Base-by-base conservation (phyloP, 2,113 vertebrate species). In the Dendropsophus ebraccatus region DNA sequence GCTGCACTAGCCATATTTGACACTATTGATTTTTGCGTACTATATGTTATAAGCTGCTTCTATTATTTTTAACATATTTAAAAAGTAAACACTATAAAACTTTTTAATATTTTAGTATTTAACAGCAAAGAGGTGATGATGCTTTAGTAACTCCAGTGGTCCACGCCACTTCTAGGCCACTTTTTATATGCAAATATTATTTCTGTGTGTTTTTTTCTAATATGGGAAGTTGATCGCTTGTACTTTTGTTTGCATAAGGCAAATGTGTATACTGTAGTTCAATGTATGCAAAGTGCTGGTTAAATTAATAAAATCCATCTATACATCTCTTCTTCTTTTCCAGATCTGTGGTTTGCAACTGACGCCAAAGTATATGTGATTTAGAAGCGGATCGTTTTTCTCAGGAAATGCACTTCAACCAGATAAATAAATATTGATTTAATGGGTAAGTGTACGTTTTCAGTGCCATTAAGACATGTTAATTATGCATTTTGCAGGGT, bases 381-480 rank as follows among this genome's bases (percentile, higher is more conserved):
- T 88, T 54, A 67, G 77, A 72, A 77, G 60, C 79, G 35, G 84
- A 76, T 85, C 58, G 81, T 62, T 70, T 76, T 58, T 41, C 30
- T 80, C 58, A 82, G 60, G 73, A 52, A 81, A 88, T 88, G 79
- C 79, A 86, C 52, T 83, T 83, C 87, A 78, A 78, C 54, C 84
- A 86, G 60, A 79, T 83, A 73, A 78, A 79, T 83, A 86, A 88
- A 77, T 86, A 73, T 70, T 86, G 79, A 82, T 72, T 88, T 86
- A 56, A 81, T 87, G 85, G 85, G 85, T 87, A 81, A 87, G 85
- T 70, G 56, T 72, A 72, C 72, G 47, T 77, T 50, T 25, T 60
- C n/a, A 60, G 72, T 79, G 32, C 74, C 74, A 85, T 78, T 85
- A 85, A 69, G 60, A 85, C 74, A 77, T 77, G 73, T 76, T 84